phyloP scores from a whole-genome alignment of 2,888 invertebrate species.

The Drosophila quasianomalipes region DNA sequence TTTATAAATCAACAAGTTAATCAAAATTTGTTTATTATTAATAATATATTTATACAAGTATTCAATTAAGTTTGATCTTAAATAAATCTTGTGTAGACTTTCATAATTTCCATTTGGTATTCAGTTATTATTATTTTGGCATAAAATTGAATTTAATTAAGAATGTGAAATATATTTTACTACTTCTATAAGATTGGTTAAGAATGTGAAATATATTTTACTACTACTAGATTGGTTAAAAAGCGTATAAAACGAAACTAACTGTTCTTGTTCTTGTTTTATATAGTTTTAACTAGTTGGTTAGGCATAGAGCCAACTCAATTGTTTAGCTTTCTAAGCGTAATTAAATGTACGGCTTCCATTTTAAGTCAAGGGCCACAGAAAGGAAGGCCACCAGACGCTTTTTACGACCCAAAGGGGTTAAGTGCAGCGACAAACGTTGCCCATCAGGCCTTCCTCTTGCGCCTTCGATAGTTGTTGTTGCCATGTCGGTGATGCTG shows the following conservation, averaged over 20 bases:
- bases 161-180: neutral
- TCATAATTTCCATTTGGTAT: neutral
- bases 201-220: neutral
- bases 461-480: conserved; percentile 6
- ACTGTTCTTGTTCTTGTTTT: neutral
- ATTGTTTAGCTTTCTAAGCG: conserved; percentile 50
- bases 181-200: neutral
- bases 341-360: conserved; percentile 67
- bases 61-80: neutral
- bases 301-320: conserved; percentile 22
- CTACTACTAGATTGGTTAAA: neutral
- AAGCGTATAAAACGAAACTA: no score
- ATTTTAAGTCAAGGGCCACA: conserved; percentile 28
- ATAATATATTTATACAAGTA: neutral
- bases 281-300: conserved; percentile 1
- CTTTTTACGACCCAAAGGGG: conserved; percentile 12
- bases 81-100: neutral
- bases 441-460: conserved; percentile 11
- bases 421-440: conserved; percentile 31
- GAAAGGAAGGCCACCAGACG: conserved; percentile 36
- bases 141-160: neutral
- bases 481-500: neutral
- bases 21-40: neutral
- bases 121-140: neutral
- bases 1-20: neutral